Evolutionary conservation across 2,888 invertebrate genomes (phyloP).

Genomic region (Prosopocoilus inquinatus): DNA sequence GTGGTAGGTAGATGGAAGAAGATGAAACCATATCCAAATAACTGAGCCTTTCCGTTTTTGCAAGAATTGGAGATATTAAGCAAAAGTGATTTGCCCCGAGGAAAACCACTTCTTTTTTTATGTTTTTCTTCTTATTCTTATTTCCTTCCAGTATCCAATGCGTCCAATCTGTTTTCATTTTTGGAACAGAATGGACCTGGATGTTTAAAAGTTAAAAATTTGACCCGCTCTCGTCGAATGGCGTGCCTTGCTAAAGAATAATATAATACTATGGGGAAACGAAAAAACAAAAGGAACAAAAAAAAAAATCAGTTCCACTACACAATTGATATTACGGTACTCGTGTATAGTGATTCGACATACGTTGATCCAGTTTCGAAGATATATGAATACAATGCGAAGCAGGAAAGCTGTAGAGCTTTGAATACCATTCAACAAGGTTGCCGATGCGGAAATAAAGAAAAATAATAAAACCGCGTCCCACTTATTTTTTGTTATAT

Average conservation of each 20-base stretch:
- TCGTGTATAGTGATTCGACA: conserved; percentile 20
- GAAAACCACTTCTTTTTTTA: no score
- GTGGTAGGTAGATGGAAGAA: no score
- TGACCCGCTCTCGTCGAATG: no score
- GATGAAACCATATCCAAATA: no score
- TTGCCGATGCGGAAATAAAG: conserved; percentile 34
- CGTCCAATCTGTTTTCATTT: no score
- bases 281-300: conserved; percentile 13
- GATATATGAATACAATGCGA: conserved; percentile 18
- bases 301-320: conserved; percentile 26
- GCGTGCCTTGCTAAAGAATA: conserved; percentile 12
- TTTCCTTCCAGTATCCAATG: no score
- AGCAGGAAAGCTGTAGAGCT: conserved; percentile 21
- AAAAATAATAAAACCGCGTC: conserved; percentile 29
- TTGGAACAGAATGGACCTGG: no score
- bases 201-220: no score
- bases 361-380: conserved; percentile 23
- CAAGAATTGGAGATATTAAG: no score
- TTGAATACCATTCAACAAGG: conserved; percentile 25
- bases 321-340: conserved; percentile 31
- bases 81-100: no score
- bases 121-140: no score
- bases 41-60: no score
- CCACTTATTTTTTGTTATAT: conserved; percentile 1
- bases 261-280: conserved; percentile 20